phyloP scores from a whole-genome alignment of 2,113 vertebrate genomes.

The Chunga burmeisteri region DNA sequence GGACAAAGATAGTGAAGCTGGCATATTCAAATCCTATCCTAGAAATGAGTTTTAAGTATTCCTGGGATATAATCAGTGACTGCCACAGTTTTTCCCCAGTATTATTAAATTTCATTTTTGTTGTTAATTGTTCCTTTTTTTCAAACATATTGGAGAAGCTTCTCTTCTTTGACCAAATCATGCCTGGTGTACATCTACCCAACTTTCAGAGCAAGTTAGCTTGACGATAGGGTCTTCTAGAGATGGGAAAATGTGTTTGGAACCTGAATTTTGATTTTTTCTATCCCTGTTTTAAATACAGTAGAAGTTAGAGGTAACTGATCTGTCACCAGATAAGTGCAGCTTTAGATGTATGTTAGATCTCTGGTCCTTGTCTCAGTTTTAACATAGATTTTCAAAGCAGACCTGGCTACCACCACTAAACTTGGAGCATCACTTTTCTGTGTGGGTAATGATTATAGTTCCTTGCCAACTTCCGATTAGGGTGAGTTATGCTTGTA shows the following conservation, averaged over 20 bases:
- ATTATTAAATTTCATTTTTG: background rate
- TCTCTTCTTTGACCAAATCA: background rate
- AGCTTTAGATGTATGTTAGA: background rate
- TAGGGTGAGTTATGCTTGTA: background rate
- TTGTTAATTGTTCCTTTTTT: background rate
- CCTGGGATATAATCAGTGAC: background rate
- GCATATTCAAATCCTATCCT: background rate
- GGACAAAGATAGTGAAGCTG: background rate
- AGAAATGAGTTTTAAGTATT: background rate
- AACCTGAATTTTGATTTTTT: background rate
- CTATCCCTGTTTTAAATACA: background rate
- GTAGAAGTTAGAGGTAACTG: background rate
- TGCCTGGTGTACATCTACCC: background rate
- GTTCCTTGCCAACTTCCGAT: background rate
- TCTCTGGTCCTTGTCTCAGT: background rate
- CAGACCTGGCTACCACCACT: background rate
- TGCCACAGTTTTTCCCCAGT: background rate
- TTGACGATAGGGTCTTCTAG: background rate
- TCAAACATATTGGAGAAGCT: background rate
- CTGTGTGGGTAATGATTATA: background rate
- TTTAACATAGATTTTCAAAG: background rate
- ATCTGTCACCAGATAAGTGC: background rate
- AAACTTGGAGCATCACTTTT: background rate
- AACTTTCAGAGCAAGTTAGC: background rate
- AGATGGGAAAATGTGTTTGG: background rate